Evolutionary conservation across 2,113 vertebrate species (phyloP), one percentile per base, ranked within the genome.

Genomic region (Pedetes capensis): DNA sequence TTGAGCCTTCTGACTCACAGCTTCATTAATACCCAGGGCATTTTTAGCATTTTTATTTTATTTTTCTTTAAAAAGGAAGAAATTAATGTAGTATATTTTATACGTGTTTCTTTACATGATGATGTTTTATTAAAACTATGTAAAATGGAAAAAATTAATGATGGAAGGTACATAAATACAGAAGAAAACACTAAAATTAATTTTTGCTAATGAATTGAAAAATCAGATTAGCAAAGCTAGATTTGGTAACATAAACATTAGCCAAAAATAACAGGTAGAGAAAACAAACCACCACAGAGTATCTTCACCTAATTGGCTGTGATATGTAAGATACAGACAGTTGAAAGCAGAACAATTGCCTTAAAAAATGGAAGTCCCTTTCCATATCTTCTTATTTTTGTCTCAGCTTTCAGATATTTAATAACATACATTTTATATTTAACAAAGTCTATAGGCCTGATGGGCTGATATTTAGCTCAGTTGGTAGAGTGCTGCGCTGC

Each of bases 121-220:
- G 44, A 57, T 76, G 22, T 22, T 83, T 86, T 55, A 86, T 91
- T 63, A 89, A 92, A 68, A 89, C 51, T 34, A 93, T 93, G 92
- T 82, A 37, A 90, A 92, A 85, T 71, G 55, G 53, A 78, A 84
- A 25, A 89, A 91, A 59, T 61, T 72, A 92, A 18, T 86, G 16
- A 8, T 53, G 20, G 47, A 79, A 72, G 39, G 83, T 53, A 86
- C 3, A n/a, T 23, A 55, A 83, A 18, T 34, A 69, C 49, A 76
- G 32, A 74, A 68, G 57, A 89, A 87, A n/a, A n/a, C 82, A 18
- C 63, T 68, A 79, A 92, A 85, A 93, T 87, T 72, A 95, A 49
- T 72, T 39, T 75, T 79, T 8, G 89, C 27, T 82, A 59, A n/a
- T 72, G 49, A 94, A 66, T 89, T 95, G 80, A 20, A 75, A n/a